Evolutionary conservation across 37 sponge, comb jelly and placozoan genomes (phyloP).

Genomic region (Crambe crambe): DNA sequence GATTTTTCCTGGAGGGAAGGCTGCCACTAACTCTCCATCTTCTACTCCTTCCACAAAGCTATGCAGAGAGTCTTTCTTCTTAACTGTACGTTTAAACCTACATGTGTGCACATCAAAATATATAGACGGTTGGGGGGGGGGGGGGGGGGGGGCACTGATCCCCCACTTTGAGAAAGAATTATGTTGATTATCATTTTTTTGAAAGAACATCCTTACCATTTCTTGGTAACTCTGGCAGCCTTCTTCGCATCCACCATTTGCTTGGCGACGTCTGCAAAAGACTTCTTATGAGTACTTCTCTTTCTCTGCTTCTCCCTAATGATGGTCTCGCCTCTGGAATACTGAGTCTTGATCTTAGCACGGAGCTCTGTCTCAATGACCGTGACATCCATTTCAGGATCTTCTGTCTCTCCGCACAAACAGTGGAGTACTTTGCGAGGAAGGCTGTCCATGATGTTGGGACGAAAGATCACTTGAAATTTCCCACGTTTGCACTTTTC

Average conservation of each 20-base stretch:
- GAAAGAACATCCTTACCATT: no score
- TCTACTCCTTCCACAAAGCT: constrained; percentile 11
- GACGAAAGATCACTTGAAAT: constrained; percentile 27
- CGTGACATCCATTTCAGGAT: background rate
- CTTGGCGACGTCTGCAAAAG: background rate
- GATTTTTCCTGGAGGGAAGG: constrained; percentile 39
- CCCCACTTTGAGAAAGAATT: background rate
- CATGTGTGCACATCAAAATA: background rate
- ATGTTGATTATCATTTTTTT: background rate
- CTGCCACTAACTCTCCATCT: constrained; percentile 10
- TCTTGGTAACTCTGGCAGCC: background rate
- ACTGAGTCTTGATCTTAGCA: background rate
- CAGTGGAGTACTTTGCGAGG: background rate
- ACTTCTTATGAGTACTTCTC: background rate
- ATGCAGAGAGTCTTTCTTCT: constrained; percentile 2
- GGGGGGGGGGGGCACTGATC: background rate
- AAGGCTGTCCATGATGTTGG: constrained; percentile 1
- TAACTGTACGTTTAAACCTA: background rate
- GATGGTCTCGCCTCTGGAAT: background rate
- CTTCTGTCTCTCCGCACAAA: background rate
- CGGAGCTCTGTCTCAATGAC: background rate
- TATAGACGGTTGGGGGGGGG: background rate
- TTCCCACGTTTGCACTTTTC: constrained; percentile 20
- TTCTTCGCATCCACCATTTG: background rate
- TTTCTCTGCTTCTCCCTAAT: background rate